Evolutionary conservation across 2,888 invertebrate genomes (phyloP).

Genomic region (Serripes groenlandicus): DNA sequence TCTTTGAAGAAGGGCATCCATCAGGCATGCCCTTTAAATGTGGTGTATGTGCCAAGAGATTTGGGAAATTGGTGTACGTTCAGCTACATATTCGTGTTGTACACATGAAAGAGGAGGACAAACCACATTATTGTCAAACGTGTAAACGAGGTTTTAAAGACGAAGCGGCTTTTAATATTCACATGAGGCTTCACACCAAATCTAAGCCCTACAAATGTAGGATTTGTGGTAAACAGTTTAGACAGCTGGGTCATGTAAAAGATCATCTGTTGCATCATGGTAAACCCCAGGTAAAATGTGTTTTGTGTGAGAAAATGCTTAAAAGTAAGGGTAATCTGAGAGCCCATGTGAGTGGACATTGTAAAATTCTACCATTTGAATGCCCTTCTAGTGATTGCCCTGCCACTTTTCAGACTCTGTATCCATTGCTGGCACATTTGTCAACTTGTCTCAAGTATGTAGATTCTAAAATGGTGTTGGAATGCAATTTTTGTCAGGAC

Average conservation of each 20-base stretch:
- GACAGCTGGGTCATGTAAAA: conserved; percentile 50
- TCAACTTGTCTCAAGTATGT: neutral
- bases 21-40: conserved; percentile 37
- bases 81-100: conserved; percentile 41
- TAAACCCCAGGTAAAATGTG: conserved; percentile 14
- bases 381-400: conserved; percentile 34
- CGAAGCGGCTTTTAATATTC: conserved; percentile 32
- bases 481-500: conserved; percentile 24
- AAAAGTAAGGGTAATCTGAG: conserved; percentile 18
- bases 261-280: conserved; percentile 52
- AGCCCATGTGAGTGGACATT: conserved; percentile 26
- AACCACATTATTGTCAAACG: conserved; percentile 42
- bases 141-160: conserved; percentile 57
- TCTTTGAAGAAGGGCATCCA: conserved; percentile 15
- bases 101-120: conserved; percentile 50
- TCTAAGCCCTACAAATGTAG: conserved; percentile 48
- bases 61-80: conserved; percentile 29
- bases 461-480: neutral
- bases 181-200: conserved; percentile 56
- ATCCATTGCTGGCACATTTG: conserved; percentile 4
- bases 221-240: conserved; percentile 46
- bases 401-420: conserved; percentile 5
- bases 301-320: conserved; percentile 30
- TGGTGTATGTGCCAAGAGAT: conserved; percentile 43
- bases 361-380: conserved; percentile 36